A percentile compares a stretch with the other conserved stretches of the same genome.
Conservation (phyloP, 1,140 invertebrate species). For the Caligus rogercresseyi region DNA sequence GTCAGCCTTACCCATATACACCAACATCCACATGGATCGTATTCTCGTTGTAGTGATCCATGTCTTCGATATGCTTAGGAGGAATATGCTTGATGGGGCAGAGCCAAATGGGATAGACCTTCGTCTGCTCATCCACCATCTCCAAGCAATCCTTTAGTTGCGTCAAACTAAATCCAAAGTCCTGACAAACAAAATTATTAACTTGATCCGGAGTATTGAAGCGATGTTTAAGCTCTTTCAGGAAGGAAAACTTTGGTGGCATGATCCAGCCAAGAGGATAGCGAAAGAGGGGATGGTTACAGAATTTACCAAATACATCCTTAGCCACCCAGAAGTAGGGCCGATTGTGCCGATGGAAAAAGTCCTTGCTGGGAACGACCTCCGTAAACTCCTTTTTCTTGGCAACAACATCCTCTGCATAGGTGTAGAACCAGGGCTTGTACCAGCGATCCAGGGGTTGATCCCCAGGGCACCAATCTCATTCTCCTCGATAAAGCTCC, state of each 20-base stretch:
- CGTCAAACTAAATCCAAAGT: constrained; percentile 55
- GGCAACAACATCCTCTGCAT: background rate
- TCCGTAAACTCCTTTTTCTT: constrained; percentile 32
- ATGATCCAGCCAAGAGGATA: constrained; percentile 56
- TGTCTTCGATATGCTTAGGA: constrained; percentile 47
- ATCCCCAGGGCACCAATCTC: background rate
- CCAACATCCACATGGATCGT: constrained; percentile 58
- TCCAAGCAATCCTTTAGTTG: constrained; percentile 41
- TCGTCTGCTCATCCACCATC: constrained; percentile 47
- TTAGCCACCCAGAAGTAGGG: constrained; percentile 62
- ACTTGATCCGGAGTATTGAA: constrained; percentile 54
- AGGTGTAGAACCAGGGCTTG: constrained; percentile 16
- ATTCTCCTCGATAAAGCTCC: constrained; percentile 3
- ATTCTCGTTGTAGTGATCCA: constrained; percentile 25
- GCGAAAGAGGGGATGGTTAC: constrained; percentile 51
- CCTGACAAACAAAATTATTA: constrained; percentile 41
- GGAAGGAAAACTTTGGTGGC: constrained; percentile 59
- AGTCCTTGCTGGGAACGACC: constrained; percentile 56
- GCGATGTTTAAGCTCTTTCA: constrained; percentile 59
- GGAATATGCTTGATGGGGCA: constrained; percentile 50
- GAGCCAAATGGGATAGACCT: constrained; percentile 65
- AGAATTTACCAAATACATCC: constrained; percentile 26
- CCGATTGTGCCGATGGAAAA: constrained; percentile 57
- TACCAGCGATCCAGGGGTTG: constrained; percentile 15
- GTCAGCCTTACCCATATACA: constrained; percentile 49